Evolutionary conservation across 2,888 invertebrate genomes (phyloP).

Genomic region (Epiblema foenella): DNA sequence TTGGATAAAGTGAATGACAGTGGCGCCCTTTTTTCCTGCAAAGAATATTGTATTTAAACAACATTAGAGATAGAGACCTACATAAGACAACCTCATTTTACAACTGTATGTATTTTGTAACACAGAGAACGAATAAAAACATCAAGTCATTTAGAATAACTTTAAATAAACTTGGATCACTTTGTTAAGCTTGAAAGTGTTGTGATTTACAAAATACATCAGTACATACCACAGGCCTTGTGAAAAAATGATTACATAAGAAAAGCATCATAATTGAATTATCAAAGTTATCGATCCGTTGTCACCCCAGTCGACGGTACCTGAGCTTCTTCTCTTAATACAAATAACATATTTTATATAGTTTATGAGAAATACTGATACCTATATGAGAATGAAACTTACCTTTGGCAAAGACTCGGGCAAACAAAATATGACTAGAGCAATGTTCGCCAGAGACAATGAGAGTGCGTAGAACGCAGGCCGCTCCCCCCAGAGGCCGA

Average conservation of each 20-base stretch:
- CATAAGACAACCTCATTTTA: not conserved
- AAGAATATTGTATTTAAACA: conserved; percentile 51
- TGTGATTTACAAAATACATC: too few relatives aligned
- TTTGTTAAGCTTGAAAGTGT: too few relatives aligned
- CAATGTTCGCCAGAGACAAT: conserved; percentile 90
- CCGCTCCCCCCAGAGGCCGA: conserved; percentile 90
- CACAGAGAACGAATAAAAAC: not conserved
- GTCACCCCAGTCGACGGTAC: not conserved
- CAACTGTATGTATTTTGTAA: not conserved
- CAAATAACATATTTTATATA: too few relatives aligned
- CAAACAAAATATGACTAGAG: conserved; percentile 89
- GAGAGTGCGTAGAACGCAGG: conserved; percentile 92
- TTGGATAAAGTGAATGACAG: conserved; percentile 87
- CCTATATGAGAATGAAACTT: conserved; percentile 31
- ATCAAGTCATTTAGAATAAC: not conserved
- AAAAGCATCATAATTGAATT: too few relatives aligned
- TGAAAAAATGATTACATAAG: not conserved
- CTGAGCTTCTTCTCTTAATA: too few relatives aligned
- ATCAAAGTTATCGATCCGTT: not conserved
- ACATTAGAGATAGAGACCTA: not conserved
- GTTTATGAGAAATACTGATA: not conserved
- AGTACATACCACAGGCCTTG: not conserved
- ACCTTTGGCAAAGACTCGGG: conserved; percentile 93
- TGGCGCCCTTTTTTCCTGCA: conserved; percentile 88
- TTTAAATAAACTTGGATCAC: not conserved